These are phyloP conservation scores for Drusus annulatus DNA, from an alignment of 1,140 invertebrate species.

Conservation along the genomic window DNA sequence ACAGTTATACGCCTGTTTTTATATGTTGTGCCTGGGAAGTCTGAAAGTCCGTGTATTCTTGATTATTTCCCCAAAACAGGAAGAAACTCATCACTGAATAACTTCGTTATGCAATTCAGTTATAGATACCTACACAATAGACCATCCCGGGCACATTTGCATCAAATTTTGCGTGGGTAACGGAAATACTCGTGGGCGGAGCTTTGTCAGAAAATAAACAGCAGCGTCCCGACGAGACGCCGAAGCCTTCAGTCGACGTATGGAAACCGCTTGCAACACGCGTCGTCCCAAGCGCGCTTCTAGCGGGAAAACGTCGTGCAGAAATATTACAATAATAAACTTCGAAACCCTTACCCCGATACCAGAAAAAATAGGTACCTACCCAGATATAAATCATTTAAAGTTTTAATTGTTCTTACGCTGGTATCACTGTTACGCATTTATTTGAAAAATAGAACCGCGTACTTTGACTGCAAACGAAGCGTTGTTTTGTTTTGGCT, in stretches of 20 bases:
- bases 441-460: slow-evolving; percentile 5
- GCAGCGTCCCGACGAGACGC: neutral
- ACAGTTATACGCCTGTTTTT: neutral
- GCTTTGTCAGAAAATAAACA: neutral
- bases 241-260: slow-evolving; percentile 9
- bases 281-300: neutral
- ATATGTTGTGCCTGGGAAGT: neutral
- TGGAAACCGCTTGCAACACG: neutral
- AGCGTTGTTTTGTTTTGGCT: neutral
- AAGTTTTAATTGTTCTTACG: neutral
- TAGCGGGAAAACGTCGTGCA: slow-evolving; percentile 12
- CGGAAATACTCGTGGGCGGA: slow-evolving; percentile 13
- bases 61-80: neutral
- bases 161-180: slow-evolving; percentile 14
- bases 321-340: neutral
- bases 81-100: neutral
- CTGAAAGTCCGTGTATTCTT: neutral
- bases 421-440: neutral
- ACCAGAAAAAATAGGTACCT: neutral
- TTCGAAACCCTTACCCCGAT: neutral
- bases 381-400: neutral
- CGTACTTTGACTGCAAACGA: neutral
- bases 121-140: neutral
- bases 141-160: neutral
- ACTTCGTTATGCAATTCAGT: slow-evolving; percentile 1